Conservation (phyloP, 2,113 vertebrate genomes). For the Lethenteron camtschaticum region DNA sequence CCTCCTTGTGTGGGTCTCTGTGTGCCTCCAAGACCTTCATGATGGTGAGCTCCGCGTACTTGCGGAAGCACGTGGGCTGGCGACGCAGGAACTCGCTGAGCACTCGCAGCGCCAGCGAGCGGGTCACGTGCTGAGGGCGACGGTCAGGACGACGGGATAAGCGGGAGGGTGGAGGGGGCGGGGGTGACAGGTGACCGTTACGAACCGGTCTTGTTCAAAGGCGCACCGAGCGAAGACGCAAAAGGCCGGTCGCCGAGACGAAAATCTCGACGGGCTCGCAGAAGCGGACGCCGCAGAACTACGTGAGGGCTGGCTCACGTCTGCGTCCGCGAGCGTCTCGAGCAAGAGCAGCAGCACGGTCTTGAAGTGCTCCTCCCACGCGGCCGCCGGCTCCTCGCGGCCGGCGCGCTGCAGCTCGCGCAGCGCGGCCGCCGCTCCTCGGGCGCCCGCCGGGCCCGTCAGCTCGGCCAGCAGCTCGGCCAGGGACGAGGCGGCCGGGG, state of each 20-base stretch:
- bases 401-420: constrained; percentile 68
- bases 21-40: constrained; percentile 89
- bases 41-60: constrained; percentile 83
- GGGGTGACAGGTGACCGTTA: no score
- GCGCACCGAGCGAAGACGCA: no score
- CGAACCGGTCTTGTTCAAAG: no score
- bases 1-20: constrained; percentile 86
- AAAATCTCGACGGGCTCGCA: no score
- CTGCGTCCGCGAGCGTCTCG: constrained; percentile 75
- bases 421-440: constrained; percentile 72
- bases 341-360: constrained; percentile 71
- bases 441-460: constrained; percentile 78
- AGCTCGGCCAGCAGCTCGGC: constrained; percentile 71
- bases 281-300: no score
- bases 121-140: constrained; percentile 45
- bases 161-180: background rate
- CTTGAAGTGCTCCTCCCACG: constrained; percentile 95
- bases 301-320: constrained; percentile 25
- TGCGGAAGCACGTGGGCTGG: constrained; percentile 84
- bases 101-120: constrained; percentile 65
- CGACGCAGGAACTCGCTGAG: constrained; percentile 69
- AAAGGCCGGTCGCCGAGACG: no score
- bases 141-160: background rate
- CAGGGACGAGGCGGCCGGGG: constrained; percentile 15
- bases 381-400: constrained; percentile 56